Evolutionary conservation across 2,888 invertebrate genomes (phyloP).

Genomic region (Agapostemon virescens): DNA sequence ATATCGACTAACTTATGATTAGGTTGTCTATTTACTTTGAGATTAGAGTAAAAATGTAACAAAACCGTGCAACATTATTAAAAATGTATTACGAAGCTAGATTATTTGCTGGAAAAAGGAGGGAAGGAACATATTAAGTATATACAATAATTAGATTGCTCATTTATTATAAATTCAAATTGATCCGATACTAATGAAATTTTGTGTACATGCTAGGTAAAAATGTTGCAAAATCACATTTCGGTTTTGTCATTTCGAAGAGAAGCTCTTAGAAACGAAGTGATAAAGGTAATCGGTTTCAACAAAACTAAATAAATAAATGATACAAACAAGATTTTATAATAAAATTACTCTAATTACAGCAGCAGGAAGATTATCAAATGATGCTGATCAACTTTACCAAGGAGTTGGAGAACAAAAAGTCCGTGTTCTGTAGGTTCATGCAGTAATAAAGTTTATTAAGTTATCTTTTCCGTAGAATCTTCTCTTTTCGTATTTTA

Average conservation of each 20-base stretch:
- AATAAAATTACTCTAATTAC: slow-evolving; percentile 26
- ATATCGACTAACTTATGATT: not conserved
- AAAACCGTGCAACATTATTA: not conserved
- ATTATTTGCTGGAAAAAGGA: not conserved
- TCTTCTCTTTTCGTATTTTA: not conserved
- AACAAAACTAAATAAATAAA: not conserved
- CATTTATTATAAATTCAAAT: not conserved
- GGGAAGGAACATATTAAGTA: not conserved
- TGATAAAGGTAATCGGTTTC: slow-evolving; percentile 58
- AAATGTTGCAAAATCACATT: slow-evolving; percentile 62
- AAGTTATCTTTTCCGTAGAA: not conserved
- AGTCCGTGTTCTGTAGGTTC: slow-evolving; percentile 42
- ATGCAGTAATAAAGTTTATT: not conserved
- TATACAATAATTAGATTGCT: not conserved
- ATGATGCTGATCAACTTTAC: slow-evolving; percentile 61
- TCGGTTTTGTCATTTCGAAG: slow-evolving; percentile 60
- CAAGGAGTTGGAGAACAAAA: slow-evolving; percentile 55
- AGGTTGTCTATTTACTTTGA: not conserved
- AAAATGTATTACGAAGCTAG: not conserved
- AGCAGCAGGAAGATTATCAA: slow-evolving; percentile 65
- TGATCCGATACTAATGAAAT: not conserved
- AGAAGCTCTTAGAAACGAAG: slow-evolving; percentile 63
- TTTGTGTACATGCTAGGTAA: slow-evolving; percentile 53
- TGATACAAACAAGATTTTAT: not conserved
- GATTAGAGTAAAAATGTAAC: not conserved